These are phyloP conservation scores for Salvelinus namaycush DNA, from an alignment of 2,113 vertebrate species.

Conservation along the genomic window DNA sequence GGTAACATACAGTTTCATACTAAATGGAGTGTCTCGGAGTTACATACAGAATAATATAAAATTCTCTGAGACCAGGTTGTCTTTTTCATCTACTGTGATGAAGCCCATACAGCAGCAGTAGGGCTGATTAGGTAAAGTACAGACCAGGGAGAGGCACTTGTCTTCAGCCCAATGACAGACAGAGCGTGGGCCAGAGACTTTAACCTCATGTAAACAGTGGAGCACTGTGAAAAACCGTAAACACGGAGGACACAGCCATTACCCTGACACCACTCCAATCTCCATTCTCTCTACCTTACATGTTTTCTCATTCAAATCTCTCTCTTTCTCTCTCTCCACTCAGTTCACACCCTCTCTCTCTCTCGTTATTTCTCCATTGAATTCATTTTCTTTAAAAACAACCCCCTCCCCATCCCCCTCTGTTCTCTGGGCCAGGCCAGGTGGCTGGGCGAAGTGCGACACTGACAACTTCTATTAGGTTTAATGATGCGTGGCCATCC, in stretches of 20 bases:
- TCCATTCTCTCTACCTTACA: not conserved
- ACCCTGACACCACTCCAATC: conserved; percentile 2
- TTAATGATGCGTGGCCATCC: conserved; percentile 66
- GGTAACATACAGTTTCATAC: too few relatives aligned
- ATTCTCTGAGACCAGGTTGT: not conserved
- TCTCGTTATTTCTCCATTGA: not conserved
- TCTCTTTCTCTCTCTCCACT: conserved; percentile 23
- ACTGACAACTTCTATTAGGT: conserved; percentile 71
- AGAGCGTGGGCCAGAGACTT: not conserved
- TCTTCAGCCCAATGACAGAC: not conserved
- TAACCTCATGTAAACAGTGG: conserved; percentile 2
- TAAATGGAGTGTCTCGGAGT: too few relatives aligned
- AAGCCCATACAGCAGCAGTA: not conserved
- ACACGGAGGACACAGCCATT: not conserved
- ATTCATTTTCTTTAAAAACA: not conserved
- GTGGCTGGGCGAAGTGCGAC: conserved; percentile 30
- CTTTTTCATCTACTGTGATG: not conserved
- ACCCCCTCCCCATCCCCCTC: conserved; percentile 19
- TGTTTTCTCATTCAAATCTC: conserved; percentile 17
- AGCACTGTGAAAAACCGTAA: not conserved
- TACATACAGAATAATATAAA: too few relatives aligned
- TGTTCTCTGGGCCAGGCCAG: conserved; percentile 28
- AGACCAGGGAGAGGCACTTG: not conserved
- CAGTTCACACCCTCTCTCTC: not conserved
- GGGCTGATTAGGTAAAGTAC: not conserved